Conservation (phyloP, 2,888 invertebrate genomes). For the Prosapia bicincta region DNA sequence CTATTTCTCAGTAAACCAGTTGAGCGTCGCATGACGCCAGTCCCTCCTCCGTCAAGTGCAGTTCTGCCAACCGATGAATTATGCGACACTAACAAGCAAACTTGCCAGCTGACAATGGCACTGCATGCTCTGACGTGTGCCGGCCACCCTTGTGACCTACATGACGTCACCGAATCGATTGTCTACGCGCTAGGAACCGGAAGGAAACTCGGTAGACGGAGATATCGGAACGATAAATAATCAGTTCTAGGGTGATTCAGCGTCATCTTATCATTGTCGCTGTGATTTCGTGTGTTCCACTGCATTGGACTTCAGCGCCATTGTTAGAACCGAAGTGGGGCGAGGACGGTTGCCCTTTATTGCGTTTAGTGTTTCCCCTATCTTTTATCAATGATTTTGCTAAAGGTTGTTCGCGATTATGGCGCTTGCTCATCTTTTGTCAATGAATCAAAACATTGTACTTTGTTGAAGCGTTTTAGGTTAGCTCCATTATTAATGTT, state of each 20-base stretch:
- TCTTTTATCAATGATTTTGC: background rate
- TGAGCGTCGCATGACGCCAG: background rate
- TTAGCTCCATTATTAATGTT: too few species aligned
- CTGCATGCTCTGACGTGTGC: background rate
- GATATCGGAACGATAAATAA: background rate
- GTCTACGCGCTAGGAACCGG: background rate
- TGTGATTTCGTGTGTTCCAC: background rate
- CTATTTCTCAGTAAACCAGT: too few species aligned
- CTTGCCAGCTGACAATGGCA: background rate
- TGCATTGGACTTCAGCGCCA: background rate
- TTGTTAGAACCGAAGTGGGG: background rate
- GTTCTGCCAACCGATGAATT: background rate
- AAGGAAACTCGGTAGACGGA: background rate
- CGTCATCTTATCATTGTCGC: background rate
- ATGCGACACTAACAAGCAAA: background rate
- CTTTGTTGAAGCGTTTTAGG: too few species aligned
- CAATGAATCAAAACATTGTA: too few species aligned
- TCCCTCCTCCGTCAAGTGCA: background rate
- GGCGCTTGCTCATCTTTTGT: too few species aligned
- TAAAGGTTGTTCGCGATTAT: background rate
- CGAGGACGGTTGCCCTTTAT: background rate
- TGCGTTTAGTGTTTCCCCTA: background rate
- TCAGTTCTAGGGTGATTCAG: background rate
- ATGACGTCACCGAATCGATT: background rate
- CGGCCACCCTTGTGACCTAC: background rate